Base-by-base conservation (phyloP, 2,888 invertebrate genomes). In the Galerucella calmariensis region DNA sequence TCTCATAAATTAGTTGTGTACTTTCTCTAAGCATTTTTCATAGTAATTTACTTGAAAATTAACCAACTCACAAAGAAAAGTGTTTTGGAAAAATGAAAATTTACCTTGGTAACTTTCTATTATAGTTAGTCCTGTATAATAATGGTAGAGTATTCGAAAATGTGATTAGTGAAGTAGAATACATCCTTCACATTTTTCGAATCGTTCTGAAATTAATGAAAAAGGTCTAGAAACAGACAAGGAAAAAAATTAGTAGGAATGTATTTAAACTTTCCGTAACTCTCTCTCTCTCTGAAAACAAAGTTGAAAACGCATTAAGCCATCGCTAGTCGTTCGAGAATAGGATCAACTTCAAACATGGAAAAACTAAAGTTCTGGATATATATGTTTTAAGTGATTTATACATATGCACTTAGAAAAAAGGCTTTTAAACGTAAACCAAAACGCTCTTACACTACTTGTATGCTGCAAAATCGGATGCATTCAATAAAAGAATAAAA, bases 241-340 rank as follows among this genome's bases (percentile, higher is more conserved):
- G 35, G 35, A 8, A 41, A 20, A 20, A 20, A 56, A 56, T 56
- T 20, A 16, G 56, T 56, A 2, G 20, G 9, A 56, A 56, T 56
- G 56, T 56, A 10, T 56, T 56, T 56, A 56, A 56, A 56, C 56
- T 56, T 56, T 56, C 56, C 2, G 56, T 10, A 20, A 20, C 56
- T 53, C n/a, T 12, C n/a, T 56, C 56, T 56, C 61, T 48, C 48
- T 48, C 48, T 48, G 14, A 61, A 61, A 35, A 61, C 27, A 61
- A 61, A 61, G 61, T 61, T 61, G 27, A 35, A 61, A 61, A 61
- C 61, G 35, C 12, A 61, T 61, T 35, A 61, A 61, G n/a, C 35
- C 35, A 35, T 41, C 35, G 35, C 9, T 9, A 1, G 35, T 35
- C 35, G 35, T 61, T 48, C n/a, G 61, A 61, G 61, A 61, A 61